Percentiles rank a stretch among this genome's conserved stretches.
These are phyloP conservation scores for Elysia crispata DNA, from an alignment of 2,888 invertebrate species.

Conservation along the genomic window DNA sequence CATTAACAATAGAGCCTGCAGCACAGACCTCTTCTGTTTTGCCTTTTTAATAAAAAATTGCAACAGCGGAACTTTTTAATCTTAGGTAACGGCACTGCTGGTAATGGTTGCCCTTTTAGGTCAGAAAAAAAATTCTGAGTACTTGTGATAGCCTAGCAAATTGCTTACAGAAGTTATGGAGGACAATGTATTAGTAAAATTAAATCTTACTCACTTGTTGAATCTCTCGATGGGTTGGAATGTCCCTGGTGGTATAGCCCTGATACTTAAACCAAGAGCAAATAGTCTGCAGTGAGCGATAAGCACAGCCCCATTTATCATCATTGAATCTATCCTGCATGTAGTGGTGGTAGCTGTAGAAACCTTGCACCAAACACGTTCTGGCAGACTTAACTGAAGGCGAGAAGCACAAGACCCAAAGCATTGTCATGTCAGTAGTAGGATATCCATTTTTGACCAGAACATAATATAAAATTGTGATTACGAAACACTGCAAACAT, in stretches of 20 bases:
- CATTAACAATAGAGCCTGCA: no score
- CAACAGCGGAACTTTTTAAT: no score
- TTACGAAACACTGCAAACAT: no score
- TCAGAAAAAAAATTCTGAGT: no score
- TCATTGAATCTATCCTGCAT: constrained; percentile 93
- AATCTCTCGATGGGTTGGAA: constrained; percentile 87
- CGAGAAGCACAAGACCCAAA: not conserved
- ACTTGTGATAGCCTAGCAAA: no score
- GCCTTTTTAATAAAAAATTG: no score
- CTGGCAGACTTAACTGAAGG: constrained; percentile 63
- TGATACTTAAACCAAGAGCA: constrained; percentile 92
- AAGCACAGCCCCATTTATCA: constrained; percentile 99
- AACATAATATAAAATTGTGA: no score
- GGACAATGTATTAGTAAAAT: not conserved
- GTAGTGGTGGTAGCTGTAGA: constrained; percentile 97
- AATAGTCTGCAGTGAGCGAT: constrained; percentile 96
- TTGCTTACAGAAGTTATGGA: not conserved
- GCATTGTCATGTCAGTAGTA: no score
- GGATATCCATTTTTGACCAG: no score
- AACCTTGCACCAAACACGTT: constrained; percentile 83
- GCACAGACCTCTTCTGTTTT: no score
- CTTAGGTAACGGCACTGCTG: no score
- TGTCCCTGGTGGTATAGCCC: constrained; percentile 80
- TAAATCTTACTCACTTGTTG: constrained; percentile 81
- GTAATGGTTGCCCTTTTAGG: no score